phyloP scores from a whole-genome alignment of 2,113 vertebrate species.

The Ciconia maguari region DNA sequence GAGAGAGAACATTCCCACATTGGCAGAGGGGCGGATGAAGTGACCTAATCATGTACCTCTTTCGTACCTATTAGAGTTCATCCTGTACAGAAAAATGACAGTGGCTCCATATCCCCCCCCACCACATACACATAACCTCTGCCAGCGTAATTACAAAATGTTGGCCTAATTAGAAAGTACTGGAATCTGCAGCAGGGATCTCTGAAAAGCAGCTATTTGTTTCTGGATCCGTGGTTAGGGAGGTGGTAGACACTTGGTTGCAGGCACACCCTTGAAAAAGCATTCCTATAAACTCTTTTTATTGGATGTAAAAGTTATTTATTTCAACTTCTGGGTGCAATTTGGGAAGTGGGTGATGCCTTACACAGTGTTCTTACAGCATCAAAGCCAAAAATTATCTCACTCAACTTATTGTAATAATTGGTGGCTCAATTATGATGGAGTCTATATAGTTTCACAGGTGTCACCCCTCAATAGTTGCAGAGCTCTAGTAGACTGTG shows the following conservation, averaged over 20 bases:
- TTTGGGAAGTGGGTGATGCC: slow-evolving; percentile 45
- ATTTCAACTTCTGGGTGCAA: slow-evolving; percentile 28
- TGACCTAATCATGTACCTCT: not conserved
- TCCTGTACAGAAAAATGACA: not conserved
- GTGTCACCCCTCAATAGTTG: too few species aligned
- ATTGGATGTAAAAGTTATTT: not conserved
- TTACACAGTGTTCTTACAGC: not conserved
- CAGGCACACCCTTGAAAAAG: slow-evolving; percentile 38
- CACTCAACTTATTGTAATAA: not conserved
- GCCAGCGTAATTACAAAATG: not conserved
- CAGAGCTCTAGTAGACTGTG: accelerated
- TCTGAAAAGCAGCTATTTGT: not conserved
- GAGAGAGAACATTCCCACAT: not conserved
- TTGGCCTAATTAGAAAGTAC: not conserved
- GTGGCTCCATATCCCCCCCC: not conserved
- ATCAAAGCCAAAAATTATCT: not conserved
- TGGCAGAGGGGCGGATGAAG: not conserved
- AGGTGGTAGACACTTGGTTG: slow-evolving; percentile 14
- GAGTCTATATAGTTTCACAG: not conserved
- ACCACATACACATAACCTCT: not conserved
- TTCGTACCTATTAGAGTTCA: not conserved
- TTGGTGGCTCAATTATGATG: not conserved
- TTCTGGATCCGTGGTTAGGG: not conserved
- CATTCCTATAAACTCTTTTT: not conserved
- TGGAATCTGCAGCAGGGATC: not conserved